These are phyloP conservation scores for Drosophila tsacasi DNA, from an alignment of 1,140 invertebrate genomes.

Conservation along the genomic window DNA sequence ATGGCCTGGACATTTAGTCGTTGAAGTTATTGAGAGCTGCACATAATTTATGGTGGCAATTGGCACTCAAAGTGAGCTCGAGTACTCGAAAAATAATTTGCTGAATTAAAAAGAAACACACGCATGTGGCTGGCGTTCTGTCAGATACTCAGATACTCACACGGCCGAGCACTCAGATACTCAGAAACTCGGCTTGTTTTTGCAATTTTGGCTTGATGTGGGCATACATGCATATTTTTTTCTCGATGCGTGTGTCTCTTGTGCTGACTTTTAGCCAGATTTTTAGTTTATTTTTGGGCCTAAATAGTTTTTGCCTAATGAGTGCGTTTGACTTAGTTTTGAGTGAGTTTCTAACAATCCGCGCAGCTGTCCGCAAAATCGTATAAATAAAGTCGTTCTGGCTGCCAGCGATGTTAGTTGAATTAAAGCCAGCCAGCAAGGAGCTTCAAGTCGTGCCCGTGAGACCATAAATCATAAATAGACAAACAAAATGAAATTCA, in stretches of 20 bases:
- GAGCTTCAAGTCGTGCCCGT: constrained; percentile 24
- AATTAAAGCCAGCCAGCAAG: constrained; percentile 25
- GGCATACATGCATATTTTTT: constrained; percentile 53
- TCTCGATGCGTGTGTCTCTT: constrained; percentile 43
- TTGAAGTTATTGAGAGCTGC: constrained; percentile 20
- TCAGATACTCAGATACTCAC: constrained; percentile 33
- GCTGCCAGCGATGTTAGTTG: constrained; percentile 58
- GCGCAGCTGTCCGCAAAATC: constrained; percentile 26
- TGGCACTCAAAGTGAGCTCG: constrained; percentile 56
- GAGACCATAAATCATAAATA: constrained; percentile 22
- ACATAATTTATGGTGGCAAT: constrained; percentile 41
- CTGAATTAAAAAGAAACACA: constrained; percentile 36
- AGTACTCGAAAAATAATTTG: constrained; percentile 54
- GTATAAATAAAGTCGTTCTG: constrained; percentile 74
- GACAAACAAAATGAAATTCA: constrained; percentile 63
- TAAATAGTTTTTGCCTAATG: constrained; percentile 76
- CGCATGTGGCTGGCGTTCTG: constrained; percentile 29
- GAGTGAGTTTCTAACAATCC: constrained; percentile 59
- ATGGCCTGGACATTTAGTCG: constrained; percentile 31
- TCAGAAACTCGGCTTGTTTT: constrained; percentile 41
- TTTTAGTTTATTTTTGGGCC: constrained; percentile 51
- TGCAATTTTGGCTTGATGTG: constrained; percentile 65
- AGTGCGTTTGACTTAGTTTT: constrained; percentile 75
- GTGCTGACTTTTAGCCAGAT: constrained; percentile 6
- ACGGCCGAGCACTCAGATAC: constrained; percentile 17